Percentiles rank a stretch among this genome's conserved stretches.
These are phyloP conservation scores for Aquatica leii DNA, from an alignment of 2,888 invertebrate species.

Conservation along the genomic window DNA sequence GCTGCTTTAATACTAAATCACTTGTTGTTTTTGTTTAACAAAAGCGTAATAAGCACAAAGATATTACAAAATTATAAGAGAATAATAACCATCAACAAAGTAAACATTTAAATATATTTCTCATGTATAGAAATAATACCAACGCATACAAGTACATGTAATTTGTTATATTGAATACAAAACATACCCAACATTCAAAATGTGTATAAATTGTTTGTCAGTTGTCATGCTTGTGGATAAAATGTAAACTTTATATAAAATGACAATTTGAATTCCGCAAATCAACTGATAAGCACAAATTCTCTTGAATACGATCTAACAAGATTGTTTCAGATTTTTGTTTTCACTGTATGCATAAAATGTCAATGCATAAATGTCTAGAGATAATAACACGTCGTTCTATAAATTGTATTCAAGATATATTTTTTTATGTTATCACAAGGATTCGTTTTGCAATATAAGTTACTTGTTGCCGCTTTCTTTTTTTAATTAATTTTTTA, in stretches of 20 bases:
- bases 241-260: slow-evolving; percentile 22
- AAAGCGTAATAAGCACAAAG: too few relatives aligned
- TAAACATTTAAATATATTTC: too few relatives aligned
- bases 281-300: slow-evolving; percentile 28
- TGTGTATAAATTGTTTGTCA: slow-evolving; percentile 17
- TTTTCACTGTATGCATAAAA: slow-evolving; percentile 20
- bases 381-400: neutral
- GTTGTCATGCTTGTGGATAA: slow-evolving; percentile 19
- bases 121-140: neutral
- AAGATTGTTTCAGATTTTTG: slow-evolving; percentile 25
- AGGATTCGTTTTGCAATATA: neutral
- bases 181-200: slow-evolving; percentile 10
- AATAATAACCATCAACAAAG: too few relatives aligned
- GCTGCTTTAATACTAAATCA: too few relatives aligned
- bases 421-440: neutral
- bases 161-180: neutral
- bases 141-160: neutral
- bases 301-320: slow-evolving; percentile 14
- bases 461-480: neutral
- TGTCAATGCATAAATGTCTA: slow-evolving; percentile 9
- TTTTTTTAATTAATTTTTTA: neutral
- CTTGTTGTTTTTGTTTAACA: too few relatives aligned
- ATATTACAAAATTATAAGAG: too few relatives aligned
- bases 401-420: slow-evolving; percentile 8
- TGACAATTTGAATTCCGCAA: slow-evolving; percentile 25